Evolutionary conservation across 2,113 vertebrate species (phyloP).

Genomic region (Himantopus leucocephalus): DNA sequence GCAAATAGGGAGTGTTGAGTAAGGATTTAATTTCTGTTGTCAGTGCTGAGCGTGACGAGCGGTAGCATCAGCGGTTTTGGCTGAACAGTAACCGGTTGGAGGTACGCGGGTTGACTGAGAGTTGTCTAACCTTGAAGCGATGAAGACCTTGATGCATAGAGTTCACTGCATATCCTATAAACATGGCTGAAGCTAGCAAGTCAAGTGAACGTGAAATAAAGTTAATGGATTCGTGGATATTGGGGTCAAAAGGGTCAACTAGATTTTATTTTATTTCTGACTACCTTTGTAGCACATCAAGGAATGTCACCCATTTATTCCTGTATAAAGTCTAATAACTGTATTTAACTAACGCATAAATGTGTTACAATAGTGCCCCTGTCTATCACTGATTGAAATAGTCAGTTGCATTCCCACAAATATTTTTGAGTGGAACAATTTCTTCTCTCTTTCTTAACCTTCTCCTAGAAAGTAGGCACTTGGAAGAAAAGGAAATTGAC

Average conservation of each 20-base stretch:
- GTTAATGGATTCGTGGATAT: neutral
- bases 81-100: neutral
- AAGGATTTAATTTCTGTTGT: neutral
- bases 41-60: accelerated
- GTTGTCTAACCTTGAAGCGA: neutral
- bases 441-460: neutral
- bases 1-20: neutral
- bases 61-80: neutral
- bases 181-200: neutral
- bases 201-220: neutral
- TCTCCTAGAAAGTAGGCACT: neutral
- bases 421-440: neutral
- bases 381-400: neutral
- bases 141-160: neutral
- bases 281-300: neutral
- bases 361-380: neutral
- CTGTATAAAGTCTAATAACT: neutral
- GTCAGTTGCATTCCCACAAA: neutral
- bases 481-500: neutral
- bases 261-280: neutral
- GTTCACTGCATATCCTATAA: neutral
- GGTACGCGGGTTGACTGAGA: neutral
- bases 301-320: neutral
- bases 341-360: neutral
- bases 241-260: neutral